Conservation (phyloP, 2,797 vertebrate species). For the Psittacula echo region DNA sequence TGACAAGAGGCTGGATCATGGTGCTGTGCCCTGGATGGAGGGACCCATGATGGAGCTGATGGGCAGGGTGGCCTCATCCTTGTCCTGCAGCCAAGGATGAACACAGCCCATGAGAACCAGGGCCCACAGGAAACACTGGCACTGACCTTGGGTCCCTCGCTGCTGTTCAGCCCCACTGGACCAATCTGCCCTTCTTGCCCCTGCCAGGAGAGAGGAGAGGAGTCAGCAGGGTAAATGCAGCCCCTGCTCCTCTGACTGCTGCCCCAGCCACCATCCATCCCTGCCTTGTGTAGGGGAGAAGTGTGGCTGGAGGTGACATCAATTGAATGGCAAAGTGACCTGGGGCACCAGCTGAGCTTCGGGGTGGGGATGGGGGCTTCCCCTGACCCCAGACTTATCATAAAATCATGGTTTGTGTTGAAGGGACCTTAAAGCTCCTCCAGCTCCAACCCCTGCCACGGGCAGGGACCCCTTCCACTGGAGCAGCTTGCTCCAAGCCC, state of each 20-base stretch:
- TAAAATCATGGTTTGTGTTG: neutral
- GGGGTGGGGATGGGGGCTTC: neutral
- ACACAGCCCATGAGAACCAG: accelerated
- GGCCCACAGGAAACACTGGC: accelerated
- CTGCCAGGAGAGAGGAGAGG: constrained; percentile 12
- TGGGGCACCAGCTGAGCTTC: accelerated
- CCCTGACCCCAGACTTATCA: accelerated
- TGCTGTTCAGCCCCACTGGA: constrained; percentile 42
- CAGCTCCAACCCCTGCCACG: no score
- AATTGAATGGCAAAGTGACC: neutral
- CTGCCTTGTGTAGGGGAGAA: neutral
- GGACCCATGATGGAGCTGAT: neutral
- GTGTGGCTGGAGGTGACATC: accelerated
- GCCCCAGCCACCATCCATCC: neutral
- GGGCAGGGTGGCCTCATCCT: neutral
- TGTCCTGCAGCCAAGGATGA: accelerated
- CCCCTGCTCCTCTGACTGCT: neutral
- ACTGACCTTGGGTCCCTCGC: constrained; percentile 50
- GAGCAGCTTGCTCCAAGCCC: no score
- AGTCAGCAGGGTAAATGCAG: neutral
- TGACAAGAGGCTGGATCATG: neutral
- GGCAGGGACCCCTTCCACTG: no score
- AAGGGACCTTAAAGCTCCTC: neutral
- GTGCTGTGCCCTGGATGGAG: neutral
- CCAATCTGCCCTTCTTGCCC: constrained; percentile 60